Evolutionary conservation across 2,797 vertebrate genomes (phyloP), one percentile per base, ranked within the genome.

Genomic region (Galago senegalensis): DNA sequence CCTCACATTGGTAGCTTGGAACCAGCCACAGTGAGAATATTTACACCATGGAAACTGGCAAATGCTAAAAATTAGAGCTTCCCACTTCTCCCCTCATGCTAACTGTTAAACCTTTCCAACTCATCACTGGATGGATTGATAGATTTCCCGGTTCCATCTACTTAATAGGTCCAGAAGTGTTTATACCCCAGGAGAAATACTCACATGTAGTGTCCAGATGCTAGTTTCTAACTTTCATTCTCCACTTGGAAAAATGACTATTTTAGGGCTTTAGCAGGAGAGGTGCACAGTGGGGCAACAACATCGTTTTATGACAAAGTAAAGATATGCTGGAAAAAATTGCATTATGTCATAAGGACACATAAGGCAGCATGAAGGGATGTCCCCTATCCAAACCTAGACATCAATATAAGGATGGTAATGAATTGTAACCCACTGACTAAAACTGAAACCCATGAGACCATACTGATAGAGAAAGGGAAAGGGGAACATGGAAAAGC

Each of bases 191-290:
- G 40, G 37, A 65, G 16, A 84, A 84, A 69, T 80, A 73, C 87
- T 2, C 21, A 73, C 37, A 83, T 53, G 23, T 56, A 53, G 69
- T 67, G 5, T n/a, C n/a, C 43, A 84, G 56, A 49, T 84, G 46
- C 73, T 91, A 79, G 31, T 73, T 83, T 84, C 58, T 80, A 92
- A 84, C 56, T 79, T 60, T 34, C 25, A 88, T 58, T 73, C n/a
- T 1, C 7, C 27, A 65, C 43, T 84, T 72, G 60, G 63, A 88
- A 88, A 87, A 88, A 88, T 91, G 56, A 53, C 56, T 91, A 77
- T 60, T 83, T 37, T 43, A 84, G 16, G 34, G 23, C 18, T 43
- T 31, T 23, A 34, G 5, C 43, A 69, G 34, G 46, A 94, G 83
- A 88, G 29, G 14, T 40, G 83, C 29, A 82, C 56, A 49, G 21